Percentiles rank a stretch among this genome's conserved stretches.
phyloP scores from a whole-genome alignment of 2,888 invertebrate genomes.

The Apeira syringaria region DNA sequence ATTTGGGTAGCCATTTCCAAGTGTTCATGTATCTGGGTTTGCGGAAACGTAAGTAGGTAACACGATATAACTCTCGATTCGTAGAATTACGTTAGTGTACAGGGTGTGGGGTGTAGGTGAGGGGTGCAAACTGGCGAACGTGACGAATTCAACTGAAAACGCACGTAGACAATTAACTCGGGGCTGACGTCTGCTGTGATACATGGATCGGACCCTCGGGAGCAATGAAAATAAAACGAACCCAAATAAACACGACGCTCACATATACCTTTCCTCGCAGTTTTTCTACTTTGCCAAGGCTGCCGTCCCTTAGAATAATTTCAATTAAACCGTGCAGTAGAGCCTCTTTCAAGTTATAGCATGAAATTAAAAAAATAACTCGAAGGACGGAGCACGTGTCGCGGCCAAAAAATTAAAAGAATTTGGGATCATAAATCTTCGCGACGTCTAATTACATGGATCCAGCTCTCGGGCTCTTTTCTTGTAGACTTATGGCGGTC shows the following conservation, averaged over 20 bases:
- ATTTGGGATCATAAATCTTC: slow-evolving; percentile 77
- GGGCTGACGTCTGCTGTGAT: slow-evolving; percentile 70
- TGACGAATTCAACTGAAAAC: slow-evolving; percentile 70
- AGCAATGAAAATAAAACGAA: slow-evolving; percentile 51
- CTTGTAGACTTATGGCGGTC: slow-evolving; percentile 73
- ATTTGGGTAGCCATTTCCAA: too few species aligned
- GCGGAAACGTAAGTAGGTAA: too few species aligned
- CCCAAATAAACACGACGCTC: slow-evolving; percentile 59
- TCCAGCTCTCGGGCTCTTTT: slow-evolving; percentile 65
- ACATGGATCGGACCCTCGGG: slow-evolving; percentile 56
- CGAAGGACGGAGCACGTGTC: slow-evolving; percentile 55
- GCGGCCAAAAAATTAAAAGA: slow-evolving; percentile 69
- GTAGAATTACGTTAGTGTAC: slow-evolving; percentile 45
- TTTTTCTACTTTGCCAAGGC: slow-evolving; percentile 41
- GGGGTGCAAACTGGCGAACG: slow-evolving; percentile 51
- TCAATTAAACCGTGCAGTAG: slow-evolving; percentile 35
- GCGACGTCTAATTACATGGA: slow-evolving; percentile 75
- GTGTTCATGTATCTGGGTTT: too few species aligned
- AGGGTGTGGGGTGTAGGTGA: slow-evolving; percentile 33
- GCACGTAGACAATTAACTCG: slow-evolving; percentile 76
- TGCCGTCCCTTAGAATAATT: slow-evolving; percentile 28
- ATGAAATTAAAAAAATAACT: slow-evolving; percentile 41
- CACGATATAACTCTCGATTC: too few species aligned
- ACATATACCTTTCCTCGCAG: slow-evolving; percentile 47
- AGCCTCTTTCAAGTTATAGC: slow-evolving; percentile 41